Evolutionary conservation across 1,140 invertebrate genomes (phyloP).

Genomic region (Rhagoletis pomonella): DNA sequence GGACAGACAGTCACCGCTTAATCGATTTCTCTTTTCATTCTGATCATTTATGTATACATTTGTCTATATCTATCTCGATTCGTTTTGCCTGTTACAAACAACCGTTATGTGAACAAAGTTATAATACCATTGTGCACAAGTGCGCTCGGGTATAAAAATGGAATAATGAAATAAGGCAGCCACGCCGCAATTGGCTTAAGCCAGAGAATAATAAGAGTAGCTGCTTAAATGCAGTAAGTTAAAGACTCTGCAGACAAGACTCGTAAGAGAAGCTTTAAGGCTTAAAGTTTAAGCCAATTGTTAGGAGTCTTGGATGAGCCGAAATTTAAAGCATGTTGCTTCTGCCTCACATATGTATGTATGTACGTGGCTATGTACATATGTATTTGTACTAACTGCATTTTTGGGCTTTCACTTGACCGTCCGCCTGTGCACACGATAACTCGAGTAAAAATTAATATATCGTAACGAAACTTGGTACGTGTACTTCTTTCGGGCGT

Average conservation of each 20-base stretch:
- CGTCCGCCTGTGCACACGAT: constrained; percentile 63
- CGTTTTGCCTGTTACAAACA: too few relatives aligned
- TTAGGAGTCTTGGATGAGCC: background rate
- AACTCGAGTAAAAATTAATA: constrained; percentile 49
- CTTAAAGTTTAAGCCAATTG: background rate
- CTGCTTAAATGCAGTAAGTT: background rate
- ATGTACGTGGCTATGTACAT: too few relatives aligned
- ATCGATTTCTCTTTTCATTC: too few relatives aligned
- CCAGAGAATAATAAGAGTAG: constrained; percentile 9
- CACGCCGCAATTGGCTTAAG: constrained; percentile 39
- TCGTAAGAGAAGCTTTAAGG: background rate
- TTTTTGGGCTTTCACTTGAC: constrained; percentile 70
- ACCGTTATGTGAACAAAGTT: too few relatives aligned
- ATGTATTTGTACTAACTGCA: too few relatives aligned
- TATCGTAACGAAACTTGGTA: background rate
- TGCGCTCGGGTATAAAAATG: background rate
- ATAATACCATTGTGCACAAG: too few relatives aligned
- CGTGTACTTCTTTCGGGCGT: too few relatives aligned
- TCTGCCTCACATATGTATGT: constrained; percentile 25
- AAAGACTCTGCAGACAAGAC: background rate
- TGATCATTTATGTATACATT: too few relatives aligned
- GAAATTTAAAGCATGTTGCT: constrained; percentile 25
- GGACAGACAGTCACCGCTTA: too few relatives aligned
- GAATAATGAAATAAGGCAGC: background rate
- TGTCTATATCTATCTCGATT: too few relatives aligned